A percentile compares a stretch with the other conserved stretches of the same genome.
phyloP scores from a whole-genome alignment of 2,888 invertebrate species.

The Dasypolia templi region DNA sequence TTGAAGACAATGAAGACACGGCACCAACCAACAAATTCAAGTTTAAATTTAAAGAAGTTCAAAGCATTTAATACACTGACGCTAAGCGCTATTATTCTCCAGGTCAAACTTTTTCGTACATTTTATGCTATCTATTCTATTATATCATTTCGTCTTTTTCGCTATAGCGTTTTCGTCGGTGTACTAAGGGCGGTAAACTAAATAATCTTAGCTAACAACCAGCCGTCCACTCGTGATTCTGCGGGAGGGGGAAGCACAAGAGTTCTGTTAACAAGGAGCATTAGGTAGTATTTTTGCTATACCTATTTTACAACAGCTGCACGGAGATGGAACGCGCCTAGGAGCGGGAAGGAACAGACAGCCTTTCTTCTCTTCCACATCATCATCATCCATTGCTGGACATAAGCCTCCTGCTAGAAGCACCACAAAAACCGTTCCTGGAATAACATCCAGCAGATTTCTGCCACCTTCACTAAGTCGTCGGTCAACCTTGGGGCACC shows the following conservation, averaged over 20 bases:
- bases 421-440: no score
- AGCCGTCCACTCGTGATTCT: background rate
- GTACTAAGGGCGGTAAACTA: conserved; percentile 1
- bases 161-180: background rate
- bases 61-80: conserved; percentile 7
- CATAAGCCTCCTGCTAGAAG: background rate
- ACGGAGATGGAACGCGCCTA: background rate
- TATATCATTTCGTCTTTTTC: no score
- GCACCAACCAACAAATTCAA: background rate
- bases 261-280: background rate
- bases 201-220: background rate
- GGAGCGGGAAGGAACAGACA: background rate
- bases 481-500: background rate
- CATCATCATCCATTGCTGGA: background rate
- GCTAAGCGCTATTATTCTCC: background rate
- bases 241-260: background rate
- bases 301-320: background rate
- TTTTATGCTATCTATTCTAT: background rate
- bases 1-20: background rate
- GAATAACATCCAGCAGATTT: background rate
- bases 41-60: background rate
- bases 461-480: background rate
- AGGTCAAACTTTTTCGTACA: background rate
- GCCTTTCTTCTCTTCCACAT: background rate
- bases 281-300: background rate